Evolutionary conservation across 2,888 invertebrate species (phyloP).

Genomic region (Mesoligia furuncula): DNA sequence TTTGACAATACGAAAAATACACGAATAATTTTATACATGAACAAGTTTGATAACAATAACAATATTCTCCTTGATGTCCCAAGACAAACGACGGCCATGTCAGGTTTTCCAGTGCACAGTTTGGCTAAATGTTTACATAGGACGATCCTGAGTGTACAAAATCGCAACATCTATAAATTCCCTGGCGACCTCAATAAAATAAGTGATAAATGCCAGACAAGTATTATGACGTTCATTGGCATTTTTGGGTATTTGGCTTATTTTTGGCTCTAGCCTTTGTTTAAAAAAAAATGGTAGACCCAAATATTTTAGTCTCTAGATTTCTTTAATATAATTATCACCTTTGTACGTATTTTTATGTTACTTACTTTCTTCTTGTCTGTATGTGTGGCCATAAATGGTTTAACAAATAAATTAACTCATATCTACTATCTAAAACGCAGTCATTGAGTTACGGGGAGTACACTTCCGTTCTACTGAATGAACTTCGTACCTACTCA

Average conservation of each 20-base stretch:
- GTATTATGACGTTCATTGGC: not conserved
- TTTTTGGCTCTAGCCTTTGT: not conserved
- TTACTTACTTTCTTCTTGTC: no score
- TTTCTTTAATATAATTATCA: not conserved
- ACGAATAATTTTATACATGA: not conserved
- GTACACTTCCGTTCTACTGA: constrained; percentile 16
- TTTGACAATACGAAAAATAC: constrained; percentile 6
- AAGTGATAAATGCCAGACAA: no score
- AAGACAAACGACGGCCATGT: not conserved
- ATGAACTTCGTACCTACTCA: constrained; percentile 33
- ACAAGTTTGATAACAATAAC: constrained; percentile 11
- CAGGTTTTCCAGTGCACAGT: not conserved
- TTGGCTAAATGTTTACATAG: not conserved
- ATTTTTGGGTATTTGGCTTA: not conserved
- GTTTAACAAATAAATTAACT: not conserved
- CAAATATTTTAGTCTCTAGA: no score
- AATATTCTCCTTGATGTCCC: not conserved
- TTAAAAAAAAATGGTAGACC: not conserved
- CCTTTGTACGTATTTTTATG: not conserved
- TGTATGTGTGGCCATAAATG: not conserved
- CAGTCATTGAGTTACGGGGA: not conserved
- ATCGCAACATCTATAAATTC: not conserved
- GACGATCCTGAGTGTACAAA: not conserved
- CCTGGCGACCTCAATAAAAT: not conserved
- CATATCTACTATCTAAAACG: not conserved